Conservation (phyloP, 2,888 invertebrate genomes). For the Dicyrtomina minuta region DNA sequence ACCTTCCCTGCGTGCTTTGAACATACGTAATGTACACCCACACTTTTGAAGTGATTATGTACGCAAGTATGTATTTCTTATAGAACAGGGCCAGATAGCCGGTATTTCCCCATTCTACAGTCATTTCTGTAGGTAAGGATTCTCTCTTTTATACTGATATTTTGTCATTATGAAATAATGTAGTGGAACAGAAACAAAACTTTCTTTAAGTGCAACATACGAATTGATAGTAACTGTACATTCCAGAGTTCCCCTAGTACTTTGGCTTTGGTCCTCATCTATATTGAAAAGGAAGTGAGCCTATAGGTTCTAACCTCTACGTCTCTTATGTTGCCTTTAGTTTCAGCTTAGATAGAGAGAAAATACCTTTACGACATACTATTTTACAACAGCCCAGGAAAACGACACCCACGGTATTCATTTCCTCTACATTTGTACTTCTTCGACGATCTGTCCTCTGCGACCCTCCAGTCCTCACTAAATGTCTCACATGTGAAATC, state of each 20-base stretch:
- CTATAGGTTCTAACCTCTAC: not conserved
- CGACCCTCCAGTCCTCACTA: conserved; percentile 5
- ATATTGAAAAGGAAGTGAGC: not conserved
- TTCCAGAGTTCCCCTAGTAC: not conserved
- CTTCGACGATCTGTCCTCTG: conserved; percentile 13
- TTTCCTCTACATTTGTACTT: conserved; percentile 27
- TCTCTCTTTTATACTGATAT: no score
- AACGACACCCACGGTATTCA: conserved; percentile 28
- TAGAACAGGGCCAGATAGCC: no score
- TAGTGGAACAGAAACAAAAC: not conserved
- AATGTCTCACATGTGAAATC: conserved; percentile 22
- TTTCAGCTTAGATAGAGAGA: conserved; percentile 3
- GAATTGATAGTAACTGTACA: not conserved
- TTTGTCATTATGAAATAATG: conserved; percentile 11
- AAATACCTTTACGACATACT: conserved; percentile 22
- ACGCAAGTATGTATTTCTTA: no score
- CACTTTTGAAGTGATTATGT: no score
- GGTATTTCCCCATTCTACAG: no score
- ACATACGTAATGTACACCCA: no score
- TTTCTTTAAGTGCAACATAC: no score
- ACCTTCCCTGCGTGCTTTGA: no score
- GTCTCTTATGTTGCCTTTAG: conserved; percentile 8
- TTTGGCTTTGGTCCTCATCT: not conserved
- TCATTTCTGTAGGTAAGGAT: no score
- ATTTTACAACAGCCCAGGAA: conserved; percentile 22